phyloP scores from a whole-genome alignment of 2,113 vertebrate genomes.

The Ciconia boyciana region DNA sequence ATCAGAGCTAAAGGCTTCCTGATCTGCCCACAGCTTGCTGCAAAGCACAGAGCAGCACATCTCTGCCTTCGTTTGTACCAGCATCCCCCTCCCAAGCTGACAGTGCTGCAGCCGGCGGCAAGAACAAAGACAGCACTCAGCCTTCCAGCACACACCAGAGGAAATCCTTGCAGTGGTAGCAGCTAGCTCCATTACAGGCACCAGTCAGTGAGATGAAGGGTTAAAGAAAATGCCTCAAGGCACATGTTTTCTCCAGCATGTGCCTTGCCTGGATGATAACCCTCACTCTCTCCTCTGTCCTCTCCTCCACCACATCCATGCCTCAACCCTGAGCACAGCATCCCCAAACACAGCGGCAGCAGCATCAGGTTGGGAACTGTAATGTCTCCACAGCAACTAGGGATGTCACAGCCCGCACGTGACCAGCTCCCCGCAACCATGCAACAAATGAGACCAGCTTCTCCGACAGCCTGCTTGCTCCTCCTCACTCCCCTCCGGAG shows the following conservation, averaged over 20 bases:
- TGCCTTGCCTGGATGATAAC: not conserved
- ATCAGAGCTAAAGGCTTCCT: not conserved
- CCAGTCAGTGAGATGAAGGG: not conserved
- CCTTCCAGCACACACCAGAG: not conserved
- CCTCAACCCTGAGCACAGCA: not conserved
- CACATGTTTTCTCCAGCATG: not conserved
- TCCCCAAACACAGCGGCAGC: not conserved
- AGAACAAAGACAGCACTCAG: not conserved
- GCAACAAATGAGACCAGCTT: not conserved
- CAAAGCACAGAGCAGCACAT: not conserved
- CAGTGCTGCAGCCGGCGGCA: not conserved
- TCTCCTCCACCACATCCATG: not conserved
- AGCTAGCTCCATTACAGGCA: not conserved
- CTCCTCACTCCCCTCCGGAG: not conserved
- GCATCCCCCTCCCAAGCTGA: not conserved
- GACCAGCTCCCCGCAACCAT: not conserved
- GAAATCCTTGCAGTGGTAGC: not conserved
- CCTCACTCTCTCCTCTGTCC: not conserved
- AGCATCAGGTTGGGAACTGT: not conserved
- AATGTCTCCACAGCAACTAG: slow-evolving; percentile 1
- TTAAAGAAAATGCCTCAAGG: not conserved
- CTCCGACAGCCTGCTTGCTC: not conserved
- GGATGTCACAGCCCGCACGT: not conserved
- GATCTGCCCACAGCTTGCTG: not conserved
- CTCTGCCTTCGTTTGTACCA: not conserved